Base-by-base conservation (phyloP, 2,888 invertebrate species). In the Choristoneura rosaceana region DNA sequence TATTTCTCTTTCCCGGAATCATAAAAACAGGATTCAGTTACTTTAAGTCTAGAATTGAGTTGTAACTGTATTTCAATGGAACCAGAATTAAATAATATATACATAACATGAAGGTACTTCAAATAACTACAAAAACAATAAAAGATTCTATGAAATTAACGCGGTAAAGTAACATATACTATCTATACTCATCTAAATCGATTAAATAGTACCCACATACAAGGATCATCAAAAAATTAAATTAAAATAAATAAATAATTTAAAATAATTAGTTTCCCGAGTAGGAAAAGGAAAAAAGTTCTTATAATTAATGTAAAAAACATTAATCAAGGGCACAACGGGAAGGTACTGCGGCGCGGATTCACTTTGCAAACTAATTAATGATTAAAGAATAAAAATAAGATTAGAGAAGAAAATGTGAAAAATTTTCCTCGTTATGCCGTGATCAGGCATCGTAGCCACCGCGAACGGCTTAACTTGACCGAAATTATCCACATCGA, bases 401-500 rank as follows among this genome's bases (percentile, higher is more conserved):
- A 55, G 34, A 55, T 67, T 58, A 58, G 34, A 25, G 17, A 34
- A 45, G 61, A 15, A 58, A 62, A 43, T 17, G 45, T 52, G 62
- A 71, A 73, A 68, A 68, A 63, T 15, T n/a, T 45, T 33, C 68
- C 63, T 67, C 38, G 67, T 50, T 63, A 68, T 68, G 41, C 67
- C 71, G 55, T 9, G 17, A 52, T 25, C n/a, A 41, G 58, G 58
- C 25, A 47, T 38, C 41, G 55, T 33, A 14, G 61, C 41, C 34
- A 43, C 69, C 34, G 14, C 41, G 50, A 43, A 63, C 50, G 68
- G 67, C 67, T 71, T 55, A 69, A 52, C 68, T 60, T 52, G 59
- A 64, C 69, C 64, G 60, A 69, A 65, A 69, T 69, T 64, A 64
- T 69, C 59, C 50, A 50, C 64, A 60, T 69, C 64, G 68, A 64